Evolutionary conservation across 2,797 vertebrate species (phyloP).

Genomic region (Poeciliopsis presidionis): DNA sequence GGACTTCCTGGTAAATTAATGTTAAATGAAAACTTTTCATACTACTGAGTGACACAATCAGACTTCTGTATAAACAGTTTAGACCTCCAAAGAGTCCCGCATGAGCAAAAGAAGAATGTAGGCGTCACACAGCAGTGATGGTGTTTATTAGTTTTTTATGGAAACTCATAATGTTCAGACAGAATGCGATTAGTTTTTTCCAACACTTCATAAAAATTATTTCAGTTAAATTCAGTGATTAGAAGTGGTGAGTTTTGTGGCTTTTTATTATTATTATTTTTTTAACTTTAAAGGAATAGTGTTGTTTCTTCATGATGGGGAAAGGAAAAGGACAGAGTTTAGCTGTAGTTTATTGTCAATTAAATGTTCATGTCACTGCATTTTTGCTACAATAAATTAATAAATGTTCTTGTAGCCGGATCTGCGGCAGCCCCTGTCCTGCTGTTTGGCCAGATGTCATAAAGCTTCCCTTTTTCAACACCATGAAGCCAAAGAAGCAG

Average conservation of each 20-base stretch:
- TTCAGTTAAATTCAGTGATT: not conserved
- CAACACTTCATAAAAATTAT: not conserved
- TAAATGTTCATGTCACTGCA: not conserved
- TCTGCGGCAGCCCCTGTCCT: constrained; percentile 97
- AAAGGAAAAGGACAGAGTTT: too few relatives aligned
- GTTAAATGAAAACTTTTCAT: too few relatives aligned
- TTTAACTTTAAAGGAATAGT: not conserved
- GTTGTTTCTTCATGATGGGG: not conserved
- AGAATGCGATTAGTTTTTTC: not conserved
- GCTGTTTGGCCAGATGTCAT: constrained; percentile 99
- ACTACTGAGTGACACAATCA: not conserved
- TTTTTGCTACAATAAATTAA: not conserved
- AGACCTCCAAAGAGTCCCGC: not conserved
- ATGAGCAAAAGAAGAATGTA: not conserved
- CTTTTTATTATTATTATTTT: not conserved
- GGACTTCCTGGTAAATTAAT: too few relatives aligned
- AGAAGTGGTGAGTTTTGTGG: not conserved
- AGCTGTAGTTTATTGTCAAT: not conserved
- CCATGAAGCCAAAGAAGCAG: constrained; percentile 99
- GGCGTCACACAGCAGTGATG: not conserved
- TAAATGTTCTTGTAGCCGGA: constrained; percentile 83
- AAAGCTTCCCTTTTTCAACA: constrained; percentile 99
- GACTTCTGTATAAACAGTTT: not conserved
- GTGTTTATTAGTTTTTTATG: too few relatives aligned
- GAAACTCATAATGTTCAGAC: too few relatives aligned